Evolutionary conservation across 2,797 vertebrate species (phyloP), one percentile per base, ranked within the genome.

Genomic region (Muscicapa comitata): DNA sequence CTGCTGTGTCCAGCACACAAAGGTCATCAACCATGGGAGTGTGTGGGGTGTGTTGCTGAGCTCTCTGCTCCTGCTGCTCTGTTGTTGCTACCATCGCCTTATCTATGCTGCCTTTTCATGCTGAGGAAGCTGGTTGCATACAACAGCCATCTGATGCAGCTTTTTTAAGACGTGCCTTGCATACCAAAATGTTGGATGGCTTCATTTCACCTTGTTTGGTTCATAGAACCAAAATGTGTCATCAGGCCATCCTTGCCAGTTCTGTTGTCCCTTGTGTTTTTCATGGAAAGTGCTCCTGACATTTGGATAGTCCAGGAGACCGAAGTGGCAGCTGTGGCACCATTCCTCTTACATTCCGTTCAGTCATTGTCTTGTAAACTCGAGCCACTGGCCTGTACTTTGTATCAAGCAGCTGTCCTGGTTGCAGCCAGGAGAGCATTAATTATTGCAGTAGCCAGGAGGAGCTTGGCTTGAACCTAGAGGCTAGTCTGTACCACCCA

Each of bases 61-160:
- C 25, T 50, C 17, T 48, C 11, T 31, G 21, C 9, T 6, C 17
- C 31, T 29, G 9, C 42, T 73, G 17, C 20, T 38, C 9, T 24
- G 47, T 19, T 45, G 24, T 13, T 43, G 17, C 9, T 35, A 25
- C 12, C 0, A 1, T 53, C 0, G 0, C 16, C 20, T 63, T 17
- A 19, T 53, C 40, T 17, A 13, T n/a, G 21, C 23, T 66, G 61
- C 28, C 21, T 66, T 55, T 57, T 47, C 42, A 26, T 57, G 14
- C 15, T 67, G 42, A 23, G 6, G 9, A 28, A 67, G 11, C 14
- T 55, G 23, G 29, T 17, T 57, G 29, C 7, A 11, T n/a, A 18
- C 15, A 9, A n/a, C 15, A 48, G 11, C 14, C 29, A 28, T 47
- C 14, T 57, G 42, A 57, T 21, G 28, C 51, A n/a, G 29, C 3